phyloP scores from a whole-genome alignment of 2,113 vertebrate species.

The Mormyrus lacerda region DNA sequence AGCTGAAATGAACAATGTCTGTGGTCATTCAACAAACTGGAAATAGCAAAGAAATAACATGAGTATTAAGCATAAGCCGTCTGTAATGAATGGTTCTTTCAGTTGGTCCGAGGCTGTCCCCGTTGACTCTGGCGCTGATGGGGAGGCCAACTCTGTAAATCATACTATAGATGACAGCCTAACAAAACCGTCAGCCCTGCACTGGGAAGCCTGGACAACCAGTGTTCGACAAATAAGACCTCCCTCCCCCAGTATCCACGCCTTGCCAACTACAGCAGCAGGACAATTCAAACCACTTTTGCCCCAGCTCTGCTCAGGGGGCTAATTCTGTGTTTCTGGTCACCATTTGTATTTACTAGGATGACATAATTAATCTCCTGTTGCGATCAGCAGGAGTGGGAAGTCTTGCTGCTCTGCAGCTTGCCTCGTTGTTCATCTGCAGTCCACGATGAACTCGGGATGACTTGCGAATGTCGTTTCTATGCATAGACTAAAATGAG shows the following conservation, averaged over 20 bases:
- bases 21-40: background rate
- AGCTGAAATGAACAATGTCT: background rate
- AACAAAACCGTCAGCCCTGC: slow-evolving; percentile 15
- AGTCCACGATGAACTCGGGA: background rate
- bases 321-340: slow-evolving; percentile 67
- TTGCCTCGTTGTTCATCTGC: background rate
- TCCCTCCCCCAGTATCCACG: slow-evolving; percentile 24
- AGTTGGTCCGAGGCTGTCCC: background rate
- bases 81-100: slow-evolving; percentile 8
- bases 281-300: slow-evolving; percentile 8
- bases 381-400: slow-evolving; percentile 73
- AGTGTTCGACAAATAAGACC: slow-evolving; percentile 60
- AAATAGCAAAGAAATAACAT: slow-evolving; percentile 4
- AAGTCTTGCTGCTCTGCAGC: slow-evolving; percentile 48
- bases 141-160: slow-evolving; percentile 60
- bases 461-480: background rate
- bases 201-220: slow-evolving; percentile 47
- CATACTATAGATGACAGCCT: slow-evolving; percentile 54
- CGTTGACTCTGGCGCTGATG: slow-evolving; percentile 29
- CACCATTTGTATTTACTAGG: slow-evolving; percentile 77
- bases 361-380: slow-evolving; percentile 75
- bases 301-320: slow-evolving; percentile 53
- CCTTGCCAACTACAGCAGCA: slow-evolving; percentile 33
- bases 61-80: background rate
- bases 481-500: background rate